Percentiles rank a stretch among this genome's conserved stretches.
phyloP scores from a whole-genome alignment of 2,113 vertebrate species.

The Brienomyrus brachyistius region DNA sequence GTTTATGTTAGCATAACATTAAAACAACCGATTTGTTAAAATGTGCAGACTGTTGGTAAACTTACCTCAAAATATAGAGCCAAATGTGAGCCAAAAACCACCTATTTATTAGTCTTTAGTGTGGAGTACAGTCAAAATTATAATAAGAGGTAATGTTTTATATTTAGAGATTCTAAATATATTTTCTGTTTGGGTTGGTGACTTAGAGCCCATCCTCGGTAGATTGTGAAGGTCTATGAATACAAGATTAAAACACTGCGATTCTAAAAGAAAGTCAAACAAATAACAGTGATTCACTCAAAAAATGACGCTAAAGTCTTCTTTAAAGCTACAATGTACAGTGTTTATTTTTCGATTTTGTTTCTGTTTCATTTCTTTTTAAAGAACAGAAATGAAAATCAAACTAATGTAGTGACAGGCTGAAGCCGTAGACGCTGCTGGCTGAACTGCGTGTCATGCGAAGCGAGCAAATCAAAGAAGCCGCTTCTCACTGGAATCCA shows the following conservation, averaged over 20 bases:
- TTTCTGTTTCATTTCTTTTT: conserved; percentile 33
- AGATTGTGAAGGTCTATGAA: background rate
- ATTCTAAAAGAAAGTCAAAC: conserved; percentile 30
- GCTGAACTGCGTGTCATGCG: conserved; percentile 48
- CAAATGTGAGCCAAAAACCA: background rate
- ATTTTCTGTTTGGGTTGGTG: conserved; percentile 24
- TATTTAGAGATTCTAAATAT: conserved; percentile 9
- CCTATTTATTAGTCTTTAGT: background rate
- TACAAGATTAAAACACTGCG: conserved; percentile 32
- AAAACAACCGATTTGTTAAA: background rate
- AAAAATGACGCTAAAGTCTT: conserved; percentile 25
- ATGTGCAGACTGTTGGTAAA: background rate
- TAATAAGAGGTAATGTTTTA: background rate
- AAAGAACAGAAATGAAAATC: conserved; percentile 11
- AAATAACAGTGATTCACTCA: conserved; percentile 33
- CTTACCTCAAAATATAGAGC: background rate
- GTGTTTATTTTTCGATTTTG: conserved; percentile 15
- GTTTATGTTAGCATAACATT: background rate
- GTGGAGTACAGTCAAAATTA: background rate
- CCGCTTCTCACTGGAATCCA: conserved; percentile 60
- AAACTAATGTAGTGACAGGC: conserved; percentile 41
- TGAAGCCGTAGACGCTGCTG: conserved; percentile 44
- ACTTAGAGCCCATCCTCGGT: conserved; percentile 23
- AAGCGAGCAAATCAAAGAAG: conserved; percentile 60
- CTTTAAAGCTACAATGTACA: conserved; percentile 25